Percentiles rank a stretch among this genome's conserved stretches.
These are phyloP conservation scores for Argyra leucocephala DNA, from an alignment of 2,888 invertebrate species.

Conservation along the genomic window DNA sequence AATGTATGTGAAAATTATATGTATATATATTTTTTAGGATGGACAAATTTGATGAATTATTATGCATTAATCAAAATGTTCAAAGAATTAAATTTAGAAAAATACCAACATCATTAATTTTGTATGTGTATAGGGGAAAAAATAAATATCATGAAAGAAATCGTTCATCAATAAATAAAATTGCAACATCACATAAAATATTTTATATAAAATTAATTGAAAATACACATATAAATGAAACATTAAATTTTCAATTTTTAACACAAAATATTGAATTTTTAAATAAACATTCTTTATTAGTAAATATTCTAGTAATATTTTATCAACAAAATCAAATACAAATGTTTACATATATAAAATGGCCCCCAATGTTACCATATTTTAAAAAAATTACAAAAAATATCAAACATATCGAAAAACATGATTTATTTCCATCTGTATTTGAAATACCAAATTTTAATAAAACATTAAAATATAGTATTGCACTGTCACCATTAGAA, in stretches of 20 bases:
- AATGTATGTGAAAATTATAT: no score
- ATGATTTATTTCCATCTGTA: not conserved
- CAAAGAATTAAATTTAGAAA: not conserved
- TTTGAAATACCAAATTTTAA: not conserved
- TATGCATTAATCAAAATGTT: not conserved
- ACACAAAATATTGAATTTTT: not conserved
- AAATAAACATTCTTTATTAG: not conserved
- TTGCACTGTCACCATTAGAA: not conserved
- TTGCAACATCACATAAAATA: not conserved
- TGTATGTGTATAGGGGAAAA: not conserved
- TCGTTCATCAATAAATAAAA: not conserved
- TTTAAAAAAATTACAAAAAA: not conserved
- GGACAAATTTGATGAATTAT: not conserved
- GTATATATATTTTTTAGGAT: no score
- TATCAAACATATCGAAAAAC: not conserved
- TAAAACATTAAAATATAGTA: not conserved
- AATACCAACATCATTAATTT: not conserved
- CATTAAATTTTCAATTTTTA: not conserved
- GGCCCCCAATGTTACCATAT: not conserved
- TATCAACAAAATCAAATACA: not conserved
- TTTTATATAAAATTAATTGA: constrained; percentile 6
- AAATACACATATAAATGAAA: not conserved
- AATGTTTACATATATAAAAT: not conserved
- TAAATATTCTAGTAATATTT: not conserved
- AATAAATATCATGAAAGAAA: not conserved